Base-by-base conservation (phyloP, 2,888 invertebrate genomes). In the Schizaphis graminum region DNA sequence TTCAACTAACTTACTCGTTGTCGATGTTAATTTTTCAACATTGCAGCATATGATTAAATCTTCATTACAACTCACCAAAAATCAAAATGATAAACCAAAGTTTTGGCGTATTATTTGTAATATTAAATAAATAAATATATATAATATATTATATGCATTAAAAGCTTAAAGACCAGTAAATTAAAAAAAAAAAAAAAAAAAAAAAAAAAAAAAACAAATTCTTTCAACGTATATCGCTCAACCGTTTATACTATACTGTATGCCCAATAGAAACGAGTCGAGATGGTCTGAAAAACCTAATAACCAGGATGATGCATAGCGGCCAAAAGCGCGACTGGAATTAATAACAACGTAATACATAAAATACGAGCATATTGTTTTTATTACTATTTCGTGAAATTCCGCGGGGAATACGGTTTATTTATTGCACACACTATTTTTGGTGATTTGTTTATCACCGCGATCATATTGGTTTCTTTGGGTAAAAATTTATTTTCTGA, bases 361-460 rank as follows among this genome's bases (percentile, higher is more conserved):
- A 92, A 92, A 92, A 92, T 92, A 92, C 88, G 88, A 92, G 92
- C 92, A 92, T 88, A 92, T 92, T 92, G 92, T 92, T 92, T 92
- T 92, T 92, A 92, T 92, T 92, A 92, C 92, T 88, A 53, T 88
- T 92, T 92, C 88, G 67, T 67, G 92, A 88, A 92, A 88, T 88
- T 41, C 67, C 88, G 5, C 0, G 49, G 88, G 88, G 92, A 88
- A 92, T 92, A 67, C n/a, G 47, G 67, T 88, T 92, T 92, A 92
- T 92, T 92, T 92, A 92, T 92, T 67, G 67, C 92, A 41, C 92
- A 53, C 53, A 67, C 88, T 88, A 92, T 92, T 92, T n/a, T 41
- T 89, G 93, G 84, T 93, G 93, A 93, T 89, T 84, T 84, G 89
- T 93, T 93, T 93, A 93, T 89, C 93, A 89, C 89, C 84, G 26